phyloP scores from a whole-genome alignment of 2,797 vertebrate genomes.

The Psittacula derbiana region DNA sequence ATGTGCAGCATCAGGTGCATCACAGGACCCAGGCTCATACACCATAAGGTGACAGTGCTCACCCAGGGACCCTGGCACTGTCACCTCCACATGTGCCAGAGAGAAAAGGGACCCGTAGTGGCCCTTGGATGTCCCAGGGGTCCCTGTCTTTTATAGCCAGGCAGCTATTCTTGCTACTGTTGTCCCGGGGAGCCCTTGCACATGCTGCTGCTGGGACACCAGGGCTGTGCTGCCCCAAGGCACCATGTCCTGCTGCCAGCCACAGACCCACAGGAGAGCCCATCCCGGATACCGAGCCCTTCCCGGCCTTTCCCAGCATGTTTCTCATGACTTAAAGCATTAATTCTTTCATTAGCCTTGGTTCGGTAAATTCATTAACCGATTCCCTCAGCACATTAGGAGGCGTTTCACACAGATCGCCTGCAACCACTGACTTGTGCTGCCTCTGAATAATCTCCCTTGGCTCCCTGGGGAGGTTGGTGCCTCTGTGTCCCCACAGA shows the following conservation, averaged over 20 bases:
- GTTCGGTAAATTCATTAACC: not conserved
- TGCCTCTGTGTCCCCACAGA: fast-evolving
- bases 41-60: fast-evolving
- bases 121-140: not conserved
- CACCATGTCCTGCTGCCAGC: not conserved
- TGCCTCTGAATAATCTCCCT: not conserved
- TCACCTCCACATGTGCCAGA: not conserved
- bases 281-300: fast-evolving
- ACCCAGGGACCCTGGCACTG: not conserved
- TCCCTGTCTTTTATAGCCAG: not conserved
- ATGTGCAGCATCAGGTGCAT: not conserved
- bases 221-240: not conserved
- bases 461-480: fast-evolving
- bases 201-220: not conserved
- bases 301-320: not conserved
- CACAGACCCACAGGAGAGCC: not conserved
- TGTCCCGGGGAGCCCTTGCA: not conserved
- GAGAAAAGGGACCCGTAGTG: not conserved
- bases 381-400: not conserved
- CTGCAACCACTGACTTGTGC: not conserved
- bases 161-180: not conserved
- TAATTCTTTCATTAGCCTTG: not conserved
- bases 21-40: not conserved
- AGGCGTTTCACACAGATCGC: not conserved
- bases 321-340: not conserved